phyloP scores from a whole-genome alignment of 2,113 vertebrate species.

The Gymnorhina tibicen region DNA sequence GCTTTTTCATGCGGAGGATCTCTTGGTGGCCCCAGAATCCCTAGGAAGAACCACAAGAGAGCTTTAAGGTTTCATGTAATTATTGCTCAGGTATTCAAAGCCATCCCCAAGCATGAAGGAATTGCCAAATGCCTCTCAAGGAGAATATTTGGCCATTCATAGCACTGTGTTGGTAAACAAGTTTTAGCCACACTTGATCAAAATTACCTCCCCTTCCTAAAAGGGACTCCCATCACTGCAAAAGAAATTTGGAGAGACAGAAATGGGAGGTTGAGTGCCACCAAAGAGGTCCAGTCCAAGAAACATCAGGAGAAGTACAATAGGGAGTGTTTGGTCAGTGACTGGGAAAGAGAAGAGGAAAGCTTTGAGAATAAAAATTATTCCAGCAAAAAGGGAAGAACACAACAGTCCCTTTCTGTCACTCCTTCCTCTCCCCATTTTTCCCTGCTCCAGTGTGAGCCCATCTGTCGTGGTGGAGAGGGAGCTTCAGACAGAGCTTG shows the following conservation, averaged over 20 bases:
- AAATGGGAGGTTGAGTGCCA: background rate
- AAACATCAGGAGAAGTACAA: background rate
- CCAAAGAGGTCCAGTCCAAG: background rate
- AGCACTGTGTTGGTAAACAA: background rate
- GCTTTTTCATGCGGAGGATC: background rate
- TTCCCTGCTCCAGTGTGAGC: background rate
- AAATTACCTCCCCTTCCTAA: background rate
- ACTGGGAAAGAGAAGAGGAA: background rate
- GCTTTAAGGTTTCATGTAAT: background rate
- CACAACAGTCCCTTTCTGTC: background rate
- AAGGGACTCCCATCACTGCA: background rate
- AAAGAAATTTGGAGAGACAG: background rate
- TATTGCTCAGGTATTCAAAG: background rate
- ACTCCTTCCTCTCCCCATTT: background rate
- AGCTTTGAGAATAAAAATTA: background rate
- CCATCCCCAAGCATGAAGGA: background rate
- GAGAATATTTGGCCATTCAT: background rate
- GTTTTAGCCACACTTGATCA: background rate
- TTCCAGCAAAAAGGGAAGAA: background rate
- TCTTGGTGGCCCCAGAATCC: background rate
- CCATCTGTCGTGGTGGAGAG: accelerated
- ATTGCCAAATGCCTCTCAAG: background rate
- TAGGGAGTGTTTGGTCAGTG: background rate
- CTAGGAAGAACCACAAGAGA: background rate
- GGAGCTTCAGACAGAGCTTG: background rate